phyloP scores from a whole-genome alignment of 2,888 invertebrate species.

The Drosophila anomelani region DNA sequence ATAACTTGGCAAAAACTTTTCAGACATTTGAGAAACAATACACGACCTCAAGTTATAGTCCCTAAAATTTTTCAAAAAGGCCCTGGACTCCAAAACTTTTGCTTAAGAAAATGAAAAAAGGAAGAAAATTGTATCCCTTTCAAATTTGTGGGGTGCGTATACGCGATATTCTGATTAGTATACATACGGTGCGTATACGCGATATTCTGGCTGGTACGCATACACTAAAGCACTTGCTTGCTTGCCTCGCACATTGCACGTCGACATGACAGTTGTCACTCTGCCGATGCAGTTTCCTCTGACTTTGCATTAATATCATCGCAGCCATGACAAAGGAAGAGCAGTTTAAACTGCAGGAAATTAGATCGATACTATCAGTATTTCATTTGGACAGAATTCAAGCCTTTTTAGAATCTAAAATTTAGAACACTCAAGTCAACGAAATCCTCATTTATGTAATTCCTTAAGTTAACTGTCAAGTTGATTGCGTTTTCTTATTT shows the following conservation, averaged over 20 bases:
- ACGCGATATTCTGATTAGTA: constrained; percentile 5
- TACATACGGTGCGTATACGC: no score
- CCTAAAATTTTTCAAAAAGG: background rate
- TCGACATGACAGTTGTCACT: constrained; percentile 5
- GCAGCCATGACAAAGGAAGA: background rate
- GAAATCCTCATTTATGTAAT: background rate
- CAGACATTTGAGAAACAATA: constrained; percentile 19
- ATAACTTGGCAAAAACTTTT: constrained; percentile 20
- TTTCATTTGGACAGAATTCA: background rate
- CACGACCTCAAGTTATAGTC: background rate
- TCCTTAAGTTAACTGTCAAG: background rate
- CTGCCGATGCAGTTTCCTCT: constrained; percentile 10
- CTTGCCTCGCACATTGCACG: no score
- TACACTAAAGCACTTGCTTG: background rate
- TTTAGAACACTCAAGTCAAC: background rate
- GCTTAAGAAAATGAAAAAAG: constrained; percentile 37
- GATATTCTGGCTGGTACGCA: no score
- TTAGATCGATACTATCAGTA: background rate
- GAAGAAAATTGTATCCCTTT: background rate
- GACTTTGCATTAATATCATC: constrained; percentile 4
- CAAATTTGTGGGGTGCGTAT: constrained; percentile 28
- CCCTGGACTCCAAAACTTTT: constrained; percentile 10
- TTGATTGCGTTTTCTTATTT: background rate
- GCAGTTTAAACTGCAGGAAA: background rate
- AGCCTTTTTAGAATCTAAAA: background rate